Base-by-base conservation (phyloP, 2,797 vertebrate genomes). In the Hephaestus fuliginosus region DNA sequence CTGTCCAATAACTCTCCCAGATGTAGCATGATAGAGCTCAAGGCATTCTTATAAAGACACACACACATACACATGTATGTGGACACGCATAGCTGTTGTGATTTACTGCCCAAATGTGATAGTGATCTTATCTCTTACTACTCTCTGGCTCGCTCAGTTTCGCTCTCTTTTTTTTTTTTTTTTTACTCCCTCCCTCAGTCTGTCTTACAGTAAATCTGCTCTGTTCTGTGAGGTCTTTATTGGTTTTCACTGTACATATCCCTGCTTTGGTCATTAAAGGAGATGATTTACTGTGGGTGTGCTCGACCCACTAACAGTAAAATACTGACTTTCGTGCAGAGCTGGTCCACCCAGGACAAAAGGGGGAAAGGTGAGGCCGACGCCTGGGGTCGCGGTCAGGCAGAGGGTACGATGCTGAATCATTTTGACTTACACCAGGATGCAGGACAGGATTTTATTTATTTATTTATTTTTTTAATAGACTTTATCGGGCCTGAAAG, bases 211-310 rank as follows among this genome's bases (percentile, higher is more conserved):
- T 93, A 93, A 92, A 93, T 90, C 91, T 82, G 48, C 55, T 80
- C 33, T 2, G 5, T 44, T 76, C 78, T 74, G 51, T 60, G 78
- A 89, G 77, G 55, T 8, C 89, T 93, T 92, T 91, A 92, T 91
- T 88, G 79, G 49, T 78, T 89, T 85, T 87, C 61, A 53, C 51
- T 67, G 61, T 51, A 74, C 70, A 56, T 81, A 81, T 90, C 80
- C 51, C 56, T 62, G 61, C 78, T 71, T 68, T 1, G 70, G 71
- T 80, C 89, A 90, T 91, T 91, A 92, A 93, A 92, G 70, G 62
- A 4, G 61, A 53, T 90, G 92, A 95, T 91, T 93, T 94, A 94
- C 36, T 49, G 82, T 48, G 71, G 70, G 71, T 44, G 66, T 73
- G 82, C 74, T 81, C 30, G 55, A 74, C 48, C 14, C 20, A 20